A percentile compares a stretch with the other conserved stretches of the same genome.
phyloP scores from a whole-genome alignment of 1,140 invertebrate species.

The Condylostylus longicornis region DNA sequence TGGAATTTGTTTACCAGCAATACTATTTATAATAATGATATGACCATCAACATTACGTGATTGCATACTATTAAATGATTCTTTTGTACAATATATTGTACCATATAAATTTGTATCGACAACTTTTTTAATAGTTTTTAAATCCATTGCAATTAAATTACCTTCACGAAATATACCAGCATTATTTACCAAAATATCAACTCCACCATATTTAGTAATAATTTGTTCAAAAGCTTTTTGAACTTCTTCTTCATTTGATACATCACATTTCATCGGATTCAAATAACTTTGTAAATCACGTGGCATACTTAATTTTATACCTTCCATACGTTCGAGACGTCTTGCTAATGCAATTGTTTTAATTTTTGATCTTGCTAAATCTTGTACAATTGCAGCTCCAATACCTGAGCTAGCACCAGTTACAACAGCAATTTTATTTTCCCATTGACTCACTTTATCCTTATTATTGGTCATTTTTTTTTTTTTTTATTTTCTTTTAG shows the following conservation, averaged over 20 bases:
- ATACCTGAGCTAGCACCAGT: constrained; percentile 81
- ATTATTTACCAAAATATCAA: constrained; percentile 75
- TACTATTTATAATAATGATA: constrained; percentile 55
- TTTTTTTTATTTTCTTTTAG: too few species aligned
- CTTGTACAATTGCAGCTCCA: constrained; percentile 61
- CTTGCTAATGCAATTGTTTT: constrained; percentile 55
- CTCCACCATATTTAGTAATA: constrained; percentile 50
- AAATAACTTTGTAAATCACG: constrained; percentile 5
- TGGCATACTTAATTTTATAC: constrained; percentile 16
- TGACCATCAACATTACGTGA: constrained; percentile 45
- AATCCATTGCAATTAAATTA: constrained; percentile 53
- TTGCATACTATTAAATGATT: constrained; percentile 49
- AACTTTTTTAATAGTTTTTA: constrained; percentile 67
- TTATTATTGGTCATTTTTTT: too few species aligned
- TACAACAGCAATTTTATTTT: constrained; percentile 57
- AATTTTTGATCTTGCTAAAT: constrained; percentile 59
- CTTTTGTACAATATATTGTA: constrained; percentile 44
- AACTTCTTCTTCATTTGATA: constrained; percentile 60
- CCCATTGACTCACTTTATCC: too few species aligned
- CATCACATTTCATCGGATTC: constrained; percentile 38
- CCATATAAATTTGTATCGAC: constrained; percentile 72
- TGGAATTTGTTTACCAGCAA: constrained; percentile 37
- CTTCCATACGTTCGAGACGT: constrained; percentile 44
- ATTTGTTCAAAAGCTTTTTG: constrained; percentile 54
- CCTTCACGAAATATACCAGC: constrained; percentile 58